phyloP scores from a whole-genome alignment of 2,888 invertebrate genomes.

The Chloromyia formosa region DNA sequence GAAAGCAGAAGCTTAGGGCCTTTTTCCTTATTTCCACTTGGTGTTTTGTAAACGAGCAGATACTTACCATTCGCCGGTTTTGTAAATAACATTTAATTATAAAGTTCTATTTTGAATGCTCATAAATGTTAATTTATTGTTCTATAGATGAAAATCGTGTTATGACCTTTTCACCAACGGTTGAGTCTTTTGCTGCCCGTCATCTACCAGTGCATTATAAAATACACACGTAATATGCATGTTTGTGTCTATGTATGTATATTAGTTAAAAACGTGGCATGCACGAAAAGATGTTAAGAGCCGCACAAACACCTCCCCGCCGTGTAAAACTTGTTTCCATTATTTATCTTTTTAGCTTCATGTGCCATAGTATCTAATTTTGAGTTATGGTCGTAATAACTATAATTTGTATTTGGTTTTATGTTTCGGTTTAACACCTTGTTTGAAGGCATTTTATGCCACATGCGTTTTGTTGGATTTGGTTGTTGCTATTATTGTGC shows the following conservation, averaged over 20 bases:
- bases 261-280: not conserved
- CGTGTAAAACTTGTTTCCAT: constrained; percentile 15
- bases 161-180: constrained; percentile 25
- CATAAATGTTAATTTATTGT: constrained; percentile 46
- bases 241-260: not conserved
- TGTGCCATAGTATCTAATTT: constrained; percentile 46
- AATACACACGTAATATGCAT: not conserved
- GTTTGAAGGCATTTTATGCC: constrained; percentile 36
- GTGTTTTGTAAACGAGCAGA: constrained; percentile 16
- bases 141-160: constrained; percentile 45
- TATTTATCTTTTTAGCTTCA: constrained; percentile 45
- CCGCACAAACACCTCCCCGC: not conserved
- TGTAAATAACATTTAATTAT: constrained; percentile 46
- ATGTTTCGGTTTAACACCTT: constrained; percentile 49
- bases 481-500: not conserved
- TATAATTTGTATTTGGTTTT: constrained; percentile 49
- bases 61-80: constrained; percentile 37
- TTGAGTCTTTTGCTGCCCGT: not conserved
- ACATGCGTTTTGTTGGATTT: too few species aligned
- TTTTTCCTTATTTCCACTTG: constrained; percentile 10
- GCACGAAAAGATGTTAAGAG: constrained; percentile 9
- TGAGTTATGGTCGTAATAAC: constrained; percentile 48
- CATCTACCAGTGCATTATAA: too few species aligned
- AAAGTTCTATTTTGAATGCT: constrained; percentile 29
- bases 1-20: not conserved